Percentiles rank a stretch among this genome's conserved stretches.
Conservation (phyloP, 1,140 invertebrate species). For the Halesus radiatus region DNA sequence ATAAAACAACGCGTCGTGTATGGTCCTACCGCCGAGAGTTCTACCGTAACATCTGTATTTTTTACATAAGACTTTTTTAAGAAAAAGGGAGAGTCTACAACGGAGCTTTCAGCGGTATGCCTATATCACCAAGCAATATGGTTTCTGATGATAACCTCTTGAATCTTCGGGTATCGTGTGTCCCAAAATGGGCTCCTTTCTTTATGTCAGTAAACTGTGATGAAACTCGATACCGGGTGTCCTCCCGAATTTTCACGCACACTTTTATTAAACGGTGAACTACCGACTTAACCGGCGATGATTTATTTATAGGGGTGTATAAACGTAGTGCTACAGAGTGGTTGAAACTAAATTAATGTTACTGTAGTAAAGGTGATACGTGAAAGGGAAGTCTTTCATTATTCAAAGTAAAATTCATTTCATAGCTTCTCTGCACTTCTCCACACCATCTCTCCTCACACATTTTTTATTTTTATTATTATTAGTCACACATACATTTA, state of each 20-base stretch:
- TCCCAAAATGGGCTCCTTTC: constrained; percentile 18
- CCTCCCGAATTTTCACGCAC: constrained; percentile 26
- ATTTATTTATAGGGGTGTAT: neutral
- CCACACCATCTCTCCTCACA: too few species aligned
- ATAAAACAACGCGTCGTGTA: neutral
- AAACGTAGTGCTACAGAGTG: neutral
- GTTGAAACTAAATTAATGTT: neutral
- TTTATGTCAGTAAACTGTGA: constrained; percentile 23
- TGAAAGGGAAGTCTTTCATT: neutral
- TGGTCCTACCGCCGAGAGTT: neutral
- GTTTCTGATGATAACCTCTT: neutral
- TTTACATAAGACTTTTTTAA: neutral
- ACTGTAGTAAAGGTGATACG: neutral
- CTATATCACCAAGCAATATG: constrained; percentile 2
- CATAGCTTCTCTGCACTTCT: too few species aligned
- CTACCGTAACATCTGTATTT: neutral
- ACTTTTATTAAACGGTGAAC: constrained; percentile 28
- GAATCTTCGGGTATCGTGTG: neutral
- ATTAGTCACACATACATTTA: too few species aligned
- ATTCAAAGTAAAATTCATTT: neutral
- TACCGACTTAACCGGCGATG: constrained; percentile 10
- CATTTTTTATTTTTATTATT: too few species aligned
- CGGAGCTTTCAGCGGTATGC: too few species aligned
- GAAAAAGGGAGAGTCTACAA: too few species aligned
- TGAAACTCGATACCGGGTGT: constrained; percentile 21